Base-by-base conservation (phyloP, 2,113 vertebrate species). In the Tupaia chinensis region DNA sequence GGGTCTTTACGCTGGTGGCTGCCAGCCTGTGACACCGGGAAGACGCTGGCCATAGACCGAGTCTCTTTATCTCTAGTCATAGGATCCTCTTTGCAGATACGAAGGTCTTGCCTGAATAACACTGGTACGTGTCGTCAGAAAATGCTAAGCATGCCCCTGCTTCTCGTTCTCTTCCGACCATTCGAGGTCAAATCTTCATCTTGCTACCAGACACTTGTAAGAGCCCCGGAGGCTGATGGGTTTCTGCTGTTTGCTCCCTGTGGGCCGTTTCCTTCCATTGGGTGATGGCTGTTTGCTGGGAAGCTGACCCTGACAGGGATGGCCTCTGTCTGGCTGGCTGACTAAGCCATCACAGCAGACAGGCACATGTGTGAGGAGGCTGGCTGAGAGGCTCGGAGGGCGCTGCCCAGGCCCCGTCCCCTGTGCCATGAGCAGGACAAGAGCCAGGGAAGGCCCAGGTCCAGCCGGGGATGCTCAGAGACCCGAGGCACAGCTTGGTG, bases 311-410 rank as follows among this genome's bases (percentile, higher is more conserved):
- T 60, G 34, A 22, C 22, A 3, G 17, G n/a, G 58, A 19, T 13
- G 13, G 32, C 13, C 7, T 53, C 54, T 60, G 10, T 9, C n/a
- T 4, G 29, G 25, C 58, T 0, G 0, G 19, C 14, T 2, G 5
- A 13, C 11, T 1, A 5, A 54, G 23, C 7, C 27, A 1, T 23
- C 25, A 7, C 19, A 17, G 78, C 53, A 5, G 25, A 68, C 25
- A 29, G 3, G 16, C 13, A 7, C 0, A 0, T 29, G 22, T 0
- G 9, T n/a, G 56, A 69, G 19, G 29, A 61, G 17, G 72, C 27
- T 8, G n/a, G 65, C 15, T 70, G 60, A 53, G 44, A 44, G 44
- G 66, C 22, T 60, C 84, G 53, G 82, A 82, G 12, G 27, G 6
- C 44, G 16, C 1, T 1, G 29, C 9, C 20, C 20, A 44, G 22